Base-by-base conservation (phyloP, 2,888 invertebrate genomes). In the Anorthoa munda region DNA sequence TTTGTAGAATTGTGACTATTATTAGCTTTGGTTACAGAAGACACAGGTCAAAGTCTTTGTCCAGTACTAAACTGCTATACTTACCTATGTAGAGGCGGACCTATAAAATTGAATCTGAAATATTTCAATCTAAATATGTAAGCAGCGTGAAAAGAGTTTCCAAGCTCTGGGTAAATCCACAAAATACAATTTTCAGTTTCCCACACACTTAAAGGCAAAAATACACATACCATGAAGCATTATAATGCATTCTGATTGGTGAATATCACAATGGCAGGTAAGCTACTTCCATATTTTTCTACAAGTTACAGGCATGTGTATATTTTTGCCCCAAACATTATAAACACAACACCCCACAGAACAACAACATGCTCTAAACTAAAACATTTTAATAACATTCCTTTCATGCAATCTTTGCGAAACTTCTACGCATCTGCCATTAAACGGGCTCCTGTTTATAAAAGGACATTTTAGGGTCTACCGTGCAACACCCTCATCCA, bases 401-500 rank as follows among this genome's bases (percentile, higher is more conserved):
- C 51, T 79, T 66, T 60, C 50, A 64, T 77, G 67, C 65, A 74
- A 86, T 61, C 79, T 82, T 67, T 50, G 13, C 45, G 69, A 60
- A 74, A 79, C 58, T 78, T 78, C 74, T 23, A 68, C 69, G 76
- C 71, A 79, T 77, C 76, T 72, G 48, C 65, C 53, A 78, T 84
- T 79, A 84, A 86, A 87, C 77, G 74, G 60, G 31, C 67, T 72
- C 76, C 78, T 75, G 71, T 82, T 79, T 80, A 82, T 77, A 77
- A 82, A 82, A 77, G 65, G 79, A 84, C 83, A 75, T 86, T 84
- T 80, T 48, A 64, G 74, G 76, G 48, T 73, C 68, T 72, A 69
- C 61, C 73, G 66, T 82, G 79, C 82, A 86, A 77, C 77, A 39
- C 71, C 68, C 84, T 86, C 84, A 82, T 87, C 66, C 76, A 86